Conservation (phyloP, 2,888 invertebrate species). For the Endomychus coccineus region DNA sequence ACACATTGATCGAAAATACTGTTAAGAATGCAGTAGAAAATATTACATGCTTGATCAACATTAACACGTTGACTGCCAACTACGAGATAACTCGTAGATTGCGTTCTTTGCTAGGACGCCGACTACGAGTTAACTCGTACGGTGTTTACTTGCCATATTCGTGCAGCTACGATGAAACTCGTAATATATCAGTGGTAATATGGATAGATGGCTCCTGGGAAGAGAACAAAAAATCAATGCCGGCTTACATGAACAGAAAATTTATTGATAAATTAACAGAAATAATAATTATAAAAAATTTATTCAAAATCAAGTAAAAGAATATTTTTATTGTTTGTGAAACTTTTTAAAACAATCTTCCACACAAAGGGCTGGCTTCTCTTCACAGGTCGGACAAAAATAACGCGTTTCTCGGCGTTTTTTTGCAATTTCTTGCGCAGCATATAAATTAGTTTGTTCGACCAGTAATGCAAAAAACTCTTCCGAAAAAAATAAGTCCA, state of each 20-base stretch:
- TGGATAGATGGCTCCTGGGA: conserved; percentile 25
- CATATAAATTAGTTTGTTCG: conserved; percentile 26
- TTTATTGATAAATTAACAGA: conserved; percentile 17
- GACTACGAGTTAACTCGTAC: conserved; percentile 24
- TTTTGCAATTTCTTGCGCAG: conserved; percentile 23
- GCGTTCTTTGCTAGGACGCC: conserved; percentile 24
- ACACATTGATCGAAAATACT: no score
- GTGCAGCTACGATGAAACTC: conserved; percentile 24
- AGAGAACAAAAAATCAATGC: conserved; percentile 25
- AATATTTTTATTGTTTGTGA: conserved; percentile 22
- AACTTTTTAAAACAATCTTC: conserved; percentile 26
- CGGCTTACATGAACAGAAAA: conserved; percentile 19
- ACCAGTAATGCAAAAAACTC: conserved; percentile 23
- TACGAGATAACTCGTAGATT: conserved; percentile 21
- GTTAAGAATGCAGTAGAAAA: no score
- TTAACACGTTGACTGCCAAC: conserved; percentile 18
- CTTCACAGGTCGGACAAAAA: conserved; percentile 22
- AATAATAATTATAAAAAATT: no score
- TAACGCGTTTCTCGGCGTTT: conserved; percentile 25
- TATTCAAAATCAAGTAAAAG: conserved; percentile 10
- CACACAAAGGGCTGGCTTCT: conserved; percentile 24
- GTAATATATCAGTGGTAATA: conserved; percentile 24
- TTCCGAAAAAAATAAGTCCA: conserved; percentile 21
- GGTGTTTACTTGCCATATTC: conserved; percentile 22
- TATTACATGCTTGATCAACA: no score